These are phyloP conservation scores for Lycocorax pyrrhopterus DNA, from an alignment of 2,113 vertebrate species.

Conservation along the genomic window DNA sequence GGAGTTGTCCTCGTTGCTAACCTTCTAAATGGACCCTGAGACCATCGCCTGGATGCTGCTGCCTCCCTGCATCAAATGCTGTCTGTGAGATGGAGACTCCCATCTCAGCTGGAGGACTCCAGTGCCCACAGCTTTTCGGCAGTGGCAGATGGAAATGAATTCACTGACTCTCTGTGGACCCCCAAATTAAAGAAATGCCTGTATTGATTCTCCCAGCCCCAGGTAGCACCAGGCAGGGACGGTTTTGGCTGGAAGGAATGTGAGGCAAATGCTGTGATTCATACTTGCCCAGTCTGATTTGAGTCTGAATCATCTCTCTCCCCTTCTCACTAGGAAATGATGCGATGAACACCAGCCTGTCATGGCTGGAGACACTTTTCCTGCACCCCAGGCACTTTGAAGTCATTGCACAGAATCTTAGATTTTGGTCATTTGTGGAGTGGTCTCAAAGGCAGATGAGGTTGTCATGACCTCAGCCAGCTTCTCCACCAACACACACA, in stretches of 20 bases:
- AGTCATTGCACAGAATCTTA: not conserved
- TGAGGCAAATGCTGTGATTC: conserved; percentile 5
- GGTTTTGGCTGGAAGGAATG: not conserved
- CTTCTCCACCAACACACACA: not conserved
- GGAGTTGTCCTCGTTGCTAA: rapidly evolving
- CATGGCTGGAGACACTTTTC: not conserved
- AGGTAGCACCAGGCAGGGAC: not conserved
- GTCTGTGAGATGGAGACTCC: not conserved
- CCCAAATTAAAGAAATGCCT: not conserved
- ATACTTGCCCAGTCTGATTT: not conserved
- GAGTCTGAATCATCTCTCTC: not conserved
- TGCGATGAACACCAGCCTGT: not conserved
- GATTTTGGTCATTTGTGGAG: not conserved
- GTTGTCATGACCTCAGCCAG: not conserved
- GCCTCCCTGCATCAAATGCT: not conserved
- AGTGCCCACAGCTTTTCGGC: not conserved
- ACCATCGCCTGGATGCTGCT: not conserved
- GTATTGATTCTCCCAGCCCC: not conserved
- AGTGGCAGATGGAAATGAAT: not conserved
- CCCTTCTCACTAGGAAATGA: not conserved
- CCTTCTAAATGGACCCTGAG: not conserved
- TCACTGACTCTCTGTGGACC: not conserved
- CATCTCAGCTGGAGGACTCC: not conserved
- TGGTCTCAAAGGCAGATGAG: not conserved
- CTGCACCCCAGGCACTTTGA: not conserved